Evolutionary conservation across 2,888 invertebrate species (phyloP), one percentile per base, ranked within the genome.

Genomic region (Pyrochroa serraticornis): DNA sequence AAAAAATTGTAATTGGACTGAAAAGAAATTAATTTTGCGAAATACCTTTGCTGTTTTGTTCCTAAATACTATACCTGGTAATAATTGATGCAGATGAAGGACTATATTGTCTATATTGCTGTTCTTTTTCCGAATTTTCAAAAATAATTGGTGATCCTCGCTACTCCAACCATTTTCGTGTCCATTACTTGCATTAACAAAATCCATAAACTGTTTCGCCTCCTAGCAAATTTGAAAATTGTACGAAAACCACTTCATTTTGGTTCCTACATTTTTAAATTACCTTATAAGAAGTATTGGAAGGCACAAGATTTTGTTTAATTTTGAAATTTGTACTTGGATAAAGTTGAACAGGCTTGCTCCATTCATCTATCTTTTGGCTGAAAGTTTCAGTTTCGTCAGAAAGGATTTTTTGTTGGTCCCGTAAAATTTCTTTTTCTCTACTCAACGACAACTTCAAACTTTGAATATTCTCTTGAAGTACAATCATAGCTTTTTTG

Each of bases 101-200:
- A 71, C 69, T 10, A 77, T 14, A 35, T 68, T 63, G 8, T 70
- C 64, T n/a, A 65, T 45, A 52, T 68, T 60, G 60, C 71, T 74
- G 49, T 71, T 71, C 67, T 74, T 78, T 7, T 60, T 65, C 51
- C 74, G 71, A 8, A 71, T 60, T 67, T 81, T 81, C 39, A 82
- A 67, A 72, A 85, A 86, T 55, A 82, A 73, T 43, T 81, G 81
- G 68, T 86, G 85, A 63, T 84, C 82, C 53, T 83, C 83, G 67
- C 80, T 79, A 53, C 79, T 75, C 86, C 86, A 86, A 9, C 85
- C 84, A 48, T 84, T 84, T 54, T 82, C 81, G 36, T 83, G 82
- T 30, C 82, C 84, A 31, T 78, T 77, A 63, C 77, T 82, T 46
- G 73, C 75, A 49, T 71, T 74, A 65, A 85, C 71, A 67, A 84